Percentiles rank a stretch among this genome's conserved stretches.
These are phyloP conservation scores for Sturmia bella DNA, from an alignment of 2,888 invertebrate genomes.

Conservation along the genomic window DNA sequence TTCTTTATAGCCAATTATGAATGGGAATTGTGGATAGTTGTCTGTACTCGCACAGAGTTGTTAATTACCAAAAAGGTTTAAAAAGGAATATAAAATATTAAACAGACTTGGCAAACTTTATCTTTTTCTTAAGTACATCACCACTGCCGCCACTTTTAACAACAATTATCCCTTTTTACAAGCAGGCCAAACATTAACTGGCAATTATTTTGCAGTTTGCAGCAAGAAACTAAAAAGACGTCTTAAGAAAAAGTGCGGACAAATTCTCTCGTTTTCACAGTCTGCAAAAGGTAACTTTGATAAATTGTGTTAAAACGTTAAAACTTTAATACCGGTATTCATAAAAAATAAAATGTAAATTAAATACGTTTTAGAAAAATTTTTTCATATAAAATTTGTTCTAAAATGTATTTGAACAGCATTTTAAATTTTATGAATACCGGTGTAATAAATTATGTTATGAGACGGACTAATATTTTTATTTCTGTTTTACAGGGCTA, in stretches of 20 bases:
- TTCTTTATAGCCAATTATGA: conserved; percentile 64
- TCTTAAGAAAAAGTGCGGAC: background rate
- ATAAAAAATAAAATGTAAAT: no score
- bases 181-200: conserved; percentile 49
- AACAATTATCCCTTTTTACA: conserved; percentile 3
- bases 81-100: conserved; percentile 20
- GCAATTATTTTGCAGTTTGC: conserved; percentile 48
- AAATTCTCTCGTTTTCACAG: no score
- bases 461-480: no score
- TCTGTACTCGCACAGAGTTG: conserved; percentile 62
- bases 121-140: background rate
- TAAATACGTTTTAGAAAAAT: no score
- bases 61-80: conserved; percentile 61
- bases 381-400: no score
- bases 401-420: no score
- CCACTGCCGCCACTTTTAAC: background rate
- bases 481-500: no score
- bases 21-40: conserved; percentile 63
- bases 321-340: no score
- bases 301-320: no score
- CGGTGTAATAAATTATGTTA: no score
- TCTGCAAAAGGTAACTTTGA: no score
- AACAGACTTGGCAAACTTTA: conserved; percentile 31
- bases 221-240: background rate
- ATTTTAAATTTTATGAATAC: no score